Conservation (phyloP, 2,888 invertebrate species). For the Ochropleura plecta region DNA sequence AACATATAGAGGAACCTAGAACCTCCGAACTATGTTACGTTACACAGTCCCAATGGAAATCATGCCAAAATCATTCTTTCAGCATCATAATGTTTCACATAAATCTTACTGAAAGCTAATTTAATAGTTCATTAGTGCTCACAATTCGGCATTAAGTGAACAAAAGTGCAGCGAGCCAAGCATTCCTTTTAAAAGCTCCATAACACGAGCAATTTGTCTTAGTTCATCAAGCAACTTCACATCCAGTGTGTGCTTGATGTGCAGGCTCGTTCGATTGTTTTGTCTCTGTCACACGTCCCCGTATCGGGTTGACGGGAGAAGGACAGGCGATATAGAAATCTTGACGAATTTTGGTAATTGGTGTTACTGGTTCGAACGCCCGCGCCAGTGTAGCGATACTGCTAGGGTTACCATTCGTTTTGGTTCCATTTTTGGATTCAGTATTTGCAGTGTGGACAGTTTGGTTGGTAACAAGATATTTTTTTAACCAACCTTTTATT, state of each 20-base stretch:
- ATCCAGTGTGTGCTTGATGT: slow-evolving; percentile 15
- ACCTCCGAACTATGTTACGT: not conserved
- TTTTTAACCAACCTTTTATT: not conserved
- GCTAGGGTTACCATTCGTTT: slow-evolving; percentile 42
- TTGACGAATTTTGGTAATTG: slow-evolving; percentile 65
- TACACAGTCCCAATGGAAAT: not conserved
- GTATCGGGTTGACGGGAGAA: slow-evolving; percentile 27
- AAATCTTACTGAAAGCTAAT: slow-evolving; percentile 33
- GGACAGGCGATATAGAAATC: slow-evolving; percentile 55
- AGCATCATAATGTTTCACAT: slow-evolving; percentile 16
- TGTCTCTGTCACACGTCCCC: slow-evolving; percentile 41
- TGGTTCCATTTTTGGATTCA: slow-evolving; percentile 18
- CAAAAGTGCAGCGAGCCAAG: slow-evolving; percentile 32
- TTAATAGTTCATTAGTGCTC: slow-evolving; percentile 28
- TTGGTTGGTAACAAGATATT: not conserved
- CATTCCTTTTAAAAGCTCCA: slow-evolving; percentile 35
- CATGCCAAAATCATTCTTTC: not conserved
- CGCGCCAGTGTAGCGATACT: slow-evolving; percentile 34
- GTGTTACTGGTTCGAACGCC: slow-evolving; percentile 56
- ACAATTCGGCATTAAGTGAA: slow-evolving; percentile 30
- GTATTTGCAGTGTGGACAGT: not conserved
- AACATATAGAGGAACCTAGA: not conserved
- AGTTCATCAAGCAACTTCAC: slow-evolving; percentile 47
- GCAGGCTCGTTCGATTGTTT: slow-evolving; percentile 11
- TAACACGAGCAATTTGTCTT: slow-evolving; percentile 55